These are phyloP conservation scores for Aphrophora alni DNA, from an alignment of 2,888 invertebrate genomes.

Conservation along the genomic window DNA sequence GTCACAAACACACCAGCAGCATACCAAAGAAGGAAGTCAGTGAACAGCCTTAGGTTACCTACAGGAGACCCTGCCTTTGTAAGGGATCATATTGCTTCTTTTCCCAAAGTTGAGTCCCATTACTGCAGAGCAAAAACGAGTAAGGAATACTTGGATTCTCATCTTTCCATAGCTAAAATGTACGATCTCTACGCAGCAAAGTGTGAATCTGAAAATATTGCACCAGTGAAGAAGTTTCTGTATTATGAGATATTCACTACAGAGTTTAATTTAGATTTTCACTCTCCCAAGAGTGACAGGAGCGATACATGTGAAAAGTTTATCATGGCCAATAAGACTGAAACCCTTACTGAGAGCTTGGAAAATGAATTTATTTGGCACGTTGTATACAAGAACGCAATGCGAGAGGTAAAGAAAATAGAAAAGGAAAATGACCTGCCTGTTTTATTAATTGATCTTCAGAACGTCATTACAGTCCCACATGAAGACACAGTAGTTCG, in stretches of 20 bases:
- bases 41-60: background rate
- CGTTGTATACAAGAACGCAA: background rate
- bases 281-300: background rate
- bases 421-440: conserved; percentile 15
- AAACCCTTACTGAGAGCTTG: background rate
- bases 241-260: background rate
- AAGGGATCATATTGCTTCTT: background rate
- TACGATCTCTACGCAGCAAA: background rate
- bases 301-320: background rate
- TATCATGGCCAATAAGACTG: background rate
- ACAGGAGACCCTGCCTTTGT: background rate
- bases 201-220: background rate
- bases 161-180: background rate
- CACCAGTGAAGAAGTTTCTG: background rate
- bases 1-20: background rate
- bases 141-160: background rate
- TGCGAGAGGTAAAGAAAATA: background rate
- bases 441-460: conserved; percentile 23
- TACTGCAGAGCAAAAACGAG: background rate
- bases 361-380: background rate
- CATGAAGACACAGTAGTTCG: conserved; percentile 11
- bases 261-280: background rate
- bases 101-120: background rate
- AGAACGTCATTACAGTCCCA: conserved; percentile 12
- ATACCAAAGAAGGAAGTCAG: background rate